Base-by-base conservation (phyloP, 2,113 vertebrate genomes). In the Chitala chitala region DNA sequence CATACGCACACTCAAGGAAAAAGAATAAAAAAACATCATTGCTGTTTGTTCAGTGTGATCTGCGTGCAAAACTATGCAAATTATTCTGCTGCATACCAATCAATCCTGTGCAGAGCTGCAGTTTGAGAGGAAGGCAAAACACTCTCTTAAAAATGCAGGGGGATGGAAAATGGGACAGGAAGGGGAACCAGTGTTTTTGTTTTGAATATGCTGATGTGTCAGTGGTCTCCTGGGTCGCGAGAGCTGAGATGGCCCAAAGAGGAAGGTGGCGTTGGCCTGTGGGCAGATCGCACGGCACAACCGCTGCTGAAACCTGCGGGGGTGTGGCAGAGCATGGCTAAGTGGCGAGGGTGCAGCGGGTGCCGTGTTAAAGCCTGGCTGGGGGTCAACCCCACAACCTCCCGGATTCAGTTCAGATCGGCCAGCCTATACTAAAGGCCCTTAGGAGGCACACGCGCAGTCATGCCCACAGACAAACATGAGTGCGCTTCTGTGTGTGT, bases 51-150 rank as follows among this genome's bases (percentile, higher is more conserved):
- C 80, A 79, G 77, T 80, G 78, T 81, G 80, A 84, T 83, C 78
- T 83, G 78, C 80, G 80, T 83, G 85, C 83, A 85, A 87, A 91
- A 89, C 85, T 88, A 90, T 89, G 87, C 83, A 88, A 89, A 91
- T 90, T 75, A 88, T 85, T 82, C 79, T 74, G 58, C 78, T 81
- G 85, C 84, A 83, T 82, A 78, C 82, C 84, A 89, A 88, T 86
- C 87, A 89, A 87, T 89, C 82, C 83, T 74, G 81, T 87, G 84
- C 86, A 88, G 89, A 82, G 85, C 84, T 83, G 82, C 77, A 79
- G 81, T 82, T 83, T 75, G 79, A 84, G 38, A 80, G 80, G 77
- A 85, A 86, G 80, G 83, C 65, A 79, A 72, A 71, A 72, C 63
- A 75, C 63, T 58, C 10, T 26, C 56, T 76, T 71, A 73, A 73